These are phyloP conservation scores for Cyprinodon diabolis DNA, from an alignment of 2,797 vertebrate species.

Conservation along the genomic window DNA sequence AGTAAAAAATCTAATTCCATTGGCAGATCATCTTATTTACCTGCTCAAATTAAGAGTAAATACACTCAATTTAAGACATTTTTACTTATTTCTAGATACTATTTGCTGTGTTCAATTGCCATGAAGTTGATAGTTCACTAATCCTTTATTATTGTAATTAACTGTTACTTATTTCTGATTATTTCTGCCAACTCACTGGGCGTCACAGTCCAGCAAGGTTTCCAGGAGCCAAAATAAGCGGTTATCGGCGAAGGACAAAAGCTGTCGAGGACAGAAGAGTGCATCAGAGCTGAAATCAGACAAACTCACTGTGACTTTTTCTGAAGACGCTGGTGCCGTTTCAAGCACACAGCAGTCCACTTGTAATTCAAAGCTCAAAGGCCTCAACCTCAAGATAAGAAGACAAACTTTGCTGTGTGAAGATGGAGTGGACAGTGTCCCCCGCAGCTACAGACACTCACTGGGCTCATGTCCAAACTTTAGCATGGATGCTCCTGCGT, in stretches of 20 bases:
- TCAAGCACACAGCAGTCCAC: slow-evolving; percentile 23
- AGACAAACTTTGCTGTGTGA: slow-evolving; percentile 67
- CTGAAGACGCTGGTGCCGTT: slow-evolving; percentile 33
- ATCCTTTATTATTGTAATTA: slow-evolving; percentile 4
- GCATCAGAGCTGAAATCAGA: slow-evolving; percentile 20
- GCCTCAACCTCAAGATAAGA: slow-evolving; percentile 39
- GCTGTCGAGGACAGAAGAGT: slow-evolving; percentile 43
- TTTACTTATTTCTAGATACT: no score
- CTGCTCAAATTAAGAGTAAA: no score
- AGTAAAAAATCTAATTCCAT: no score
- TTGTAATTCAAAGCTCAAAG: slow-evolving; percentile 36
- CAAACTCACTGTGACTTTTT: slow-evolving; percentile 29
- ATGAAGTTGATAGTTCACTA: neutral
- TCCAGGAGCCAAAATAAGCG: slow-evolving; percentile 57
- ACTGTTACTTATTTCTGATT: neutral
- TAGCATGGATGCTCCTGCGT: slow-evolving; percentile 29
- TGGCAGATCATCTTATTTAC: no score
- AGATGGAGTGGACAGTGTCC: slow-evolving; percentile 32
- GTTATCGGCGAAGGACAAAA: slow-evolving; percentile 58
- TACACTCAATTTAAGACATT: no score
- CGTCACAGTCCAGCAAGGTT: slow-evolving; percentile 66
- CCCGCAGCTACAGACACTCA: slow-evolving; percentile 31
- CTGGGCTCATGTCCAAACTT: slow-evolving; percentile 46
- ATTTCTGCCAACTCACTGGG: neutral
- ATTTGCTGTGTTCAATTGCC: neutral